Base-by-base conservation (phyloP, 2,113 vertebrate genomes). In the Hepsetus odoe region DNA sequence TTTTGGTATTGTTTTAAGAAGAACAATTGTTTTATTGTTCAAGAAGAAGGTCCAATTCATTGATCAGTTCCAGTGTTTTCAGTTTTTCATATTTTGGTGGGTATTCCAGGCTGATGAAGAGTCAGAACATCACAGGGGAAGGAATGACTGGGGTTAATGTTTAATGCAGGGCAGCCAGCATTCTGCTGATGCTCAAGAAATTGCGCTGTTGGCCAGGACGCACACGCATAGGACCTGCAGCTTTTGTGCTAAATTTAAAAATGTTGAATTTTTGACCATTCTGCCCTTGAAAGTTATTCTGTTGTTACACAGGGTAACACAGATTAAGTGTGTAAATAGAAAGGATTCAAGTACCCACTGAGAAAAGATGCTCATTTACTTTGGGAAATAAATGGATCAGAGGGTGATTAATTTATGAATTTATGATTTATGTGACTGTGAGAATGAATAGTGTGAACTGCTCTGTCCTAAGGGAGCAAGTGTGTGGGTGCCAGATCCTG, bases 401-500 rank as follows among this genome's bases (percentile, higher is more conserved):
- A n/a, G n/a, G n/a, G n/a, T n/a, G n/a, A n/a, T n/a, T n/a, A n/a
- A n/a, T n/a, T n/a, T n/a, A n/a, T n/a, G n/a, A n/a, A n/a, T n/a
- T n/a, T n/a, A n/a, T n/a, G n/a, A n/a, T n/a, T n/a, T n/a, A 49
- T 30, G 24, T 67, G 32, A 24, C 5, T 68, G 2, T 20, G 38
- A 40, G 44, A 22, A 26, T 72, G 33, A 67, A 62, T 49, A 58
- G n/a, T 62, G 51, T 69, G 51, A 59, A 51, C 20, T 28, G 35
- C 5, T 75, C 7, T 81, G 59, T 66, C 66, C 35, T 22, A 74
- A 95, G 94, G 93, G 93, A 24, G 90, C 90, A 1, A 73, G 76
- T 38, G 92, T 95, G 78, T 94, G 94, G 94, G 87, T 94, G 79
- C 90, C 93, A 28, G 92, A 95, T 74, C 83, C 80, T 0, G 76